phyloP scores from a whole-genome alignment of 2,113 vertebrate genomes.

The Ptychochromis oligacanthus region DNA sequence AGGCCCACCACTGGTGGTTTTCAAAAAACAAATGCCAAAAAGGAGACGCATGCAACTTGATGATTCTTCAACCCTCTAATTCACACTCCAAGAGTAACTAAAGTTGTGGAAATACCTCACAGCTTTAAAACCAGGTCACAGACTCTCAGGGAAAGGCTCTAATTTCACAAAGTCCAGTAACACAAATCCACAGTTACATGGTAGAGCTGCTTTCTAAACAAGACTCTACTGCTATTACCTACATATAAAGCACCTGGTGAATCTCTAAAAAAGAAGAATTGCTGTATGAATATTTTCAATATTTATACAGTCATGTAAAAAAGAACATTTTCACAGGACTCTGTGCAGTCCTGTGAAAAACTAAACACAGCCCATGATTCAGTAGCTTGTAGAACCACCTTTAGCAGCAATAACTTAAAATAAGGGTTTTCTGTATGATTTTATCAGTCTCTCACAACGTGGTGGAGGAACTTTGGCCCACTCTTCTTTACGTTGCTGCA shows the following conservation, averaged over 20 bases:
- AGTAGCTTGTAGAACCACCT: not conserved
- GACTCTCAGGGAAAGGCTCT: not conserved
- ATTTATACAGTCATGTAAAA: not conserved
- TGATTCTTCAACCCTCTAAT: not conserved
- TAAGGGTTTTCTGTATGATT: no score
- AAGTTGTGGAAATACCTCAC: constrained; percentile 1
- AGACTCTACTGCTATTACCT: not conserved
- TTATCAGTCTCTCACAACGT: no score
- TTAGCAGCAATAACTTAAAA: not conserved
- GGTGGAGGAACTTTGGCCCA: not conserved
- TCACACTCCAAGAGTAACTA: constrained; percentile 8
- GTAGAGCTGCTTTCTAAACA: not conserved
- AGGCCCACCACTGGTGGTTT: no score
- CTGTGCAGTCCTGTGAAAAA: no score
- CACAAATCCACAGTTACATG: constrained; percentile 4
- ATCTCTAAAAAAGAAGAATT: not conserved
- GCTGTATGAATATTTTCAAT: not conserved
- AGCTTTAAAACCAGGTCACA: constrained; percentile 9
- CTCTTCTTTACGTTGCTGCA: not conserved
- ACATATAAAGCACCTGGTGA: not conserved
- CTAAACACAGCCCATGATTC: not conserved
- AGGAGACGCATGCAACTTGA: not conserved
- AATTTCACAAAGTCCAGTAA: constrained; percentile 27
- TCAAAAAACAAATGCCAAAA: not conserved
- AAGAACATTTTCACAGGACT: not conserved